Conservation (phyloP, 2,113 vertebrate genomes). For the Raphicerus campestris region DNA sequence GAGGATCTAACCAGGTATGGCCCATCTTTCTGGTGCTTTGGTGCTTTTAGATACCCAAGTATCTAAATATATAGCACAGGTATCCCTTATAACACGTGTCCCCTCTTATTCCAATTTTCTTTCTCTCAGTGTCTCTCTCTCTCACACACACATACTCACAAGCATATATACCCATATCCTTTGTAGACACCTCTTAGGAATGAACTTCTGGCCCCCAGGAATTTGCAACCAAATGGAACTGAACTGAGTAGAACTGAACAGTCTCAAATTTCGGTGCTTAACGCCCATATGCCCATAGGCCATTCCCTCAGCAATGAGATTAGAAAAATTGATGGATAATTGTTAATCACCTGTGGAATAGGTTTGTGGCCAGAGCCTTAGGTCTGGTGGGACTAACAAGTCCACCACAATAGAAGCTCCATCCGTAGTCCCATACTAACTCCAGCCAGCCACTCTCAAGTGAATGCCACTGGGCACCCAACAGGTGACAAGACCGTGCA, state of each 20-base stretch:
- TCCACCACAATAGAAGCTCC: not conserved
- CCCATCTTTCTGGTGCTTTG: not conserved
- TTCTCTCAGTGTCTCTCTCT: not conserved
- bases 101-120: not conserved
- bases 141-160: not conserved
- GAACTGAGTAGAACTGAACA: not conserved
- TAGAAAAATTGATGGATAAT: not conserved
- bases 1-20: slow-evolving; percentile 82
- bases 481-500: not conserved
- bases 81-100: not conserved
- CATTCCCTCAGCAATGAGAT: not conserved
- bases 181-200: not conserved
- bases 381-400: not conserved
- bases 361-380: not conserved
- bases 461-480: not conserved
- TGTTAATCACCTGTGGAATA: not conserved
- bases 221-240: not conserved
- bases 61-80: not conserved
- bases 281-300: too few species aligned
- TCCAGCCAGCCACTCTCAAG: not conserved
- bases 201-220: not conserved
- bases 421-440: not conserved
- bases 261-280: not conserved
- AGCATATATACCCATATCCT: not conserved
- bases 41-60: not conserved